Base-by-base conservation (phyloP, 2,113 vertebrate genomes). In the Nerophis lumbriciformis region DNA sequence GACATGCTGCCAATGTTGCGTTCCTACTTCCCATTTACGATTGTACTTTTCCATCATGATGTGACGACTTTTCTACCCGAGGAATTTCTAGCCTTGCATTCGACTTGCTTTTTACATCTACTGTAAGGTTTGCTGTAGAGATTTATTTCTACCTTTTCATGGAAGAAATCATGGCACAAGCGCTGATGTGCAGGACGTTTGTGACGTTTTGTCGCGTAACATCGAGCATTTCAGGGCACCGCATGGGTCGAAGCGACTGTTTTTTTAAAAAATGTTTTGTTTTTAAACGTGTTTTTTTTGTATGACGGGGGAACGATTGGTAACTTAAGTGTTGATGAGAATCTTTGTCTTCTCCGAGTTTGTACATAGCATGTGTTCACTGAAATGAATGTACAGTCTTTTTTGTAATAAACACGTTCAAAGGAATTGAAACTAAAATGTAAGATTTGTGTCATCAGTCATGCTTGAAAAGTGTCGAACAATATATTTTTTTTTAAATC, bases 351-450 rank as follows among this genome's bases (percentile, higher is more conserved):
- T 74, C 83, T 74, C 81, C 88, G 88, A 73, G 80, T 61, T 89
- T 90, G 90, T 91, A 90, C 72, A 89, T 89, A 90, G 79, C 85
- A 85, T 78, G 85, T 91, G 80, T 81, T 92, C 83, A 90, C 81
- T 90, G 78, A 91, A 90, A 87, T 89, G 85, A 90, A 86, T 89
- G 90, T 90, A 88, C 73, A 92, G 90, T 87, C 88, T 90, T 92
- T 19, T 89, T 90, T 91, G 89, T 90, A 95, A 92, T 92, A 92
- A 94, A 93, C 83, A 45, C 42, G 5, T 42, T 8, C 8, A 42
- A 75, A 69, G 89, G 86, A 74, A 84, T 75, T 55, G 83, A 82
- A 76, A 86, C 8, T 19, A 5, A 58, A 37, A 37, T 14, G 55
- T 16, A 45, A 39, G n/a, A 53, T 52, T 53, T 61, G 35, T 48